Conservation (phyloP, 2,888 invertebrate species). For the Phortica magna region DNA sequence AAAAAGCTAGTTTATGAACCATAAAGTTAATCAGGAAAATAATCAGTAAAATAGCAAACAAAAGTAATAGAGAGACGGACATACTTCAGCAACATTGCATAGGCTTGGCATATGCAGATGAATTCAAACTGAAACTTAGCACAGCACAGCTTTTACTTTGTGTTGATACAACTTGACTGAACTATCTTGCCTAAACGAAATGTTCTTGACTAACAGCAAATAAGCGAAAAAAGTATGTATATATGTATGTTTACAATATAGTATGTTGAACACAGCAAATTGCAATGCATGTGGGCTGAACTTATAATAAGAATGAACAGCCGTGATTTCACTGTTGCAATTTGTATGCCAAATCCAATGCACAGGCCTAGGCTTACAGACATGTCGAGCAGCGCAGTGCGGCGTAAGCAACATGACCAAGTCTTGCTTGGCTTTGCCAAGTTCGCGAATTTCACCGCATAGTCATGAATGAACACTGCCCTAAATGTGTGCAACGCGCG, state of each 20-base stretch:
- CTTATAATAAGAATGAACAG: constrained; percentile 65
- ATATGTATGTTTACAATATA: too few species aligned
- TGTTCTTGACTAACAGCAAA: constrained; percentile 16
- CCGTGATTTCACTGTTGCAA: constrained; percentile 15
- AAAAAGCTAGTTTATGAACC: constrained; percentile 60
- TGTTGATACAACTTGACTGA: not conserved
- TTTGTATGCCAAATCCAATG: constrained; percentile 23
- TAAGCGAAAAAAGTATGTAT: too few species aligned
- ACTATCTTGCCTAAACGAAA: constrained; percentile 12
- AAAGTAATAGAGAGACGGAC: constrained; percentile 11
- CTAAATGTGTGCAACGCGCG: constrained; percentile 49
- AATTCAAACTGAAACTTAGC: not conserved
- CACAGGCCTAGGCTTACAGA: not conserved
- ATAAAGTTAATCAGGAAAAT: constrained; percentile 65
- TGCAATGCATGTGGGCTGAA: constrained; percentile 62
- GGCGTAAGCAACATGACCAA: not conserved
- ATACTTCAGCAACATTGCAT: constrained; percentile 31
- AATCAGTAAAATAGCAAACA: constrained; percentile 50
- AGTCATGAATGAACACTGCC: constrained; percentile 30
- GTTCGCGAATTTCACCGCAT: not conserved
- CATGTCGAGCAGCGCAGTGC: not conserved
- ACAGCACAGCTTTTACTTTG: not conserved
- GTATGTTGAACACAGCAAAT: constrained; percentile 53
- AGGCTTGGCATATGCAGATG: constrained; percentile 49
- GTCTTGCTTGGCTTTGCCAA: not conserved